Conservation (phyloP, 2,888 invertebrate genomes). For the Drosophila mimica region DNA sequence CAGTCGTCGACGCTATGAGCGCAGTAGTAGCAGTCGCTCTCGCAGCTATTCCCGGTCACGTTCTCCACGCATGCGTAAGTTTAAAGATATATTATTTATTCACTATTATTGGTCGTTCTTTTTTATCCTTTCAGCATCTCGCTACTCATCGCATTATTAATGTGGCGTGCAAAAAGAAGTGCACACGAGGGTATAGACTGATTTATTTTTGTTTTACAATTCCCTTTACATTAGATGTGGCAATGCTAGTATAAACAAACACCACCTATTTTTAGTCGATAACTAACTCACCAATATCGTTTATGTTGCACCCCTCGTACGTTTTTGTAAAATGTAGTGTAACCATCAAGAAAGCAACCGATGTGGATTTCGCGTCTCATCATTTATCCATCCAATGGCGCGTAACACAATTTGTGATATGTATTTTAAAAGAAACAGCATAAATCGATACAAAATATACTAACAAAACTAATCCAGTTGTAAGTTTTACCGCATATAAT, state of each 20-base stretch:
- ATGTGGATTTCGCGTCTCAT: slow-evolving; percentile 27
- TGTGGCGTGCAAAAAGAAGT: background rate
- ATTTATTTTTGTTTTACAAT: slow-evolving; percentile 24
- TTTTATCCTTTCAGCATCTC: slow-evolving; percentile 17
- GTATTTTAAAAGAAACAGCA: slow-evolving; percentile 49
- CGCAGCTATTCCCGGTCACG: slow-evolving; percentile 80
- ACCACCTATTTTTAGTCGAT: slow-evolving; percentile 22
- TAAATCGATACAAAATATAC: slow-evolving; percentile 49
- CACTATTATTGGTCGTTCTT: background rate
- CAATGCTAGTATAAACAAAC: slow-evolving; percentile 18
- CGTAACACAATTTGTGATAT: slow-evolving; percentile 63
- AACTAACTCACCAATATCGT: slow-evolving; percentile 17
- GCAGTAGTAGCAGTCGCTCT: slow-evolving; percentile 80
- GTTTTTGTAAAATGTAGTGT: slow-evolving; percentile 38
- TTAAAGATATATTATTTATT: background rate
- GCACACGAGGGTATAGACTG: slow-evolving; percentile 52
- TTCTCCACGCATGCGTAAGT: slow-evolving; percentile 68
- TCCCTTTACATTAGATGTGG: slow-evolving; percentile 9
- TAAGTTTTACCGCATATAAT: slow-evolving; percentile 14
- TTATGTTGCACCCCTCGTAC: slow-evolving; percentile 35
- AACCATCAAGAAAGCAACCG: slow-evolving; percentile 40
- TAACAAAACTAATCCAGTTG: slow-evolving; percentile 40
- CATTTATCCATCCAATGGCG: slow-evolving; percentile 10
- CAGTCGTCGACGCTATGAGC: slow-evolving; percentile 63
- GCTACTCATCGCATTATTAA: slow-evolving; percentile 48